These are phyloP conservation scores for Denticeps clupeoides DNA, from an alignment of 2,797 vertebrate species.

Conservation along the genomic window DNA sequence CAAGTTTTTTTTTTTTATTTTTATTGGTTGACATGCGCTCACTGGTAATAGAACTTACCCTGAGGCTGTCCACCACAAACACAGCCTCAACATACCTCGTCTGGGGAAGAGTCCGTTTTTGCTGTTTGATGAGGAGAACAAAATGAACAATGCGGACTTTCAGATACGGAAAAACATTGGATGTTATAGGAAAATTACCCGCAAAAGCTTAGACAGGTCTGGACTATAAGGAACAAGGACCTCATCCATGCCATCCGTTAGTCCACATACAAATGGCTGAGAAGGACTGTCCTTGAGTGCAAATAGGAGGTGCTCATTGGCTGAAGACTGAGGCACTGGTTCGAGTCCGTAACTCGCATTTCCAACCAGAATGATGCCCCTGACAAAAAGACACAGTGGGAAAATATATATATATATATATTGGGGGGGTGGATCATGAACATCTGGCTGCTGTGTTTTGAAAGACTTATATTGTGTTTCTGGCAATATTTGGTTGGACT, in stretches of 20 bases:
- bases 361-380: slow-evolving; percentile 67
- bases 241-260: slow-evolving; percentile 33
- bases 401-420: background rate
- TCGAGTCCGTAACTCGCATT: slow-evolving; percentile 66
- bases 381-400: slow-evolving; percentile 32
- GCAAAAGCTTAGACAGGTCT: slow-evolving; percentile 33
- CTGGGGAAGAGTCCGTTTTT: slow-evolving; percentile 61
- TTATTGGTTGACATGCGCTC: no score
- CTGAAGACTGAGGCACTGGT: slow-evolving; percentile 49
- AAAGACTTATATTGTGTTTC: no score
- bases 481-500: no score
- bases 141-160: background rate
- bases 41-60: no score
- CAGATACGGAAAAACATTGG: background rate
- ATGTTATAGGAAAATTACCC: slow-evolving; percentile 31
- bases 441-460: no score
- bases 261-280: slow-evolving; percentile 53
- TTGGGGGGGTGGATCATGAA: no score
- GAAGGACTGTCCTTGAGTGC: slow-evolving; percentile 42
- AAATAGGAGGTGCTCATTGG: slow-evolving; percentile 67
- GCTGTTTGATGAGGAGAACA: slow-evolving; percentile 44
- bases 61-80: slow-evolving; percentile 72
- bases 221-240: no score
- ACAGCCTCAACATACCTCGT: slow-evolving; percentile 74
- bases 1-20: no score